Evolutionary conservation across 2,888 invertebrate species (phyloP).

Genomic region (Hydropsyche betteni): DNA sequence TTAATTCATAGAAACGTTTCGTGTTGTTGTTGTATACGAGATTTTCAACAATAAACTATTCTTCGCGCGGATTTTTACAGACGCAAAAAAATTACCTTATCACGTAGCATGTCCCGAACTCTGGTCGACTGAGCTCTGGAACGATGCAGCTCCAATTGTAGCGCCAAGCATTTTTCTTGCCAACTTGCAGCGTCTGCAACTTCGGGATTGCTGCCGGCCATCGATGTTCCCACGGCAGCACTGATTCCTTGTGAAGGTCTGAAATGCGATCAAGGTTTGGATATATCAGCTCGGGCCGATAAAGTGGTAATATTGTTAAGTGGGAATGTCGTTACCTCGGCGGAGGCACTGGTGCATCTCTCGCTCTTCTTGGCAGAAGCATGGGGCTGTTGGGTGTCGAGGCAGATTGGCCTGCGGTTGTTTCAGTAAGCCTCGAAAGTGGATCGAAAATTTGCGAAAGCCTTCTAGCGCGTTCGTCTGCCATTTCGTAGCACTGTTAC

Average conservation of each 20-base stretch:
- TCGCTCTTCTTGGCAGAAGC: constrained; percentile 68
- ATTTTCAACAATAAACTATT: not conserved
- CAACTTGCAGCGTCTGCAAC: constrained; percentile 71
- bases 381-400: constrained; percentile 80
- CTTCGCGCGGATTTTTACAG: not conserved
- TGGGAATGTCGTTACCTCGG: constrained; percentile 59
- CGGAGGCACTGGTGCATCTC: constrained; percentile 63
- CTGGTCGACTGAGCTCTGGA: constrained; percentile 87
- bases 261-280: constrained; percentile 37
- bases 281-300: not conserved
- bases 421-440: constrained; percentile 76
- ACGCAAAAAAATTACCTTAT: constrained; percentile 75
- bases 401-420: constrained; percentile 66
- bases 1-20: not conserved
- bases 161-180: constrained; percentile 87
- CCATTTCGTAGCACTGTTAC: constrained; percentile 58
- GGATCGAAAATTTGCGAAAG: constrained; percentile 87
- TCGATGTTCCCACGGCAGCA: constrained; percentile 58
- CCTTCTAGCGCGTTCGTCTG: constrained; percentile 75
- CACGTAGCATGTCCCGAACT: constrained; percentile 86
- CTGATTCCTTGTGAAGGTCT: constrained; percentile 59
- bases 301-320: no score
- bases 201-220: constrained; percentile 61
- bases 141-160: constrained; percentile 86
- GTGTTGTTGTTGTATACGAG: no score